These are phyloP conservation scores for Andrena haemorrhoa DNA, from an alignment of 2,888 invertebrate genomes.

Conservation along the genomic window DNA sequence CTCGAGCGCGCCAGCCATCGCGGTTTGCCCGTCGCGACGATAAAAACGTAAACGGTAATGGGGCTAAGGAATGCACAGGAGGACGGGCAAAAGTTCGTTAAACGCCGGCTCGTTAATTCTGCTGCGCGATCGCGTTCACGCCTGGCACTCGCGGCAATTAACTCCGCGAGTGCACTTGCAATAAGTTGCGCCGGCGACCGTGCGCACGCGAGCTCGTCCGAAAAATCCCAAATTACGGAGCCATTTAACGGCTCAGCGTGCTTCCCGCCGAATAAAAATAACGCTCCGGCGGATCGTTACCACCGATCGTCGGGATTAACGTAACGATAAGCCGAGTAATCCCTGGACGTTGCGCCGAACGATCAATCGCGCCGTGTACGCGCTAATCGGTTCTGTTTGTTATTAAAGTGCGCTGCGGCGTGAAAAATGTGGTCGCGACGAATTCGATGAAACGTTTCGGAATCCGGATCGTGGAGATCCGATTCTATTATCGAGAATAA, in stretches of 20 bases:
- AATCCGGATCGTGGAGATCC: not conserved
- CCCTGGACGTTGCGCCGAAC: slow-evolving; percentile 10
- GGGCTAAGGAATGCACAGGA: slow-evolving; percentile 36
- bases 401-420: not conserved
- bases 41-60: slow-evolving; percentile 49
- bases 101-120: slow-evolving; percentile 26
- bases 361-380: not conserved
- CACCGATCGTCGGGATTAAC: slow-evolving; percentile 15
- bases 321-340: slow-evolving; percentile 1
- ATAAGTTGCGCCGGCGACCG: not conserved
- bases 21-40: slow-evolving; percentile 22
- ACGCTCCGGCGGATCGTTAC: not conserved
- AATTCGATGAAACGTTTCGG: not conserved
- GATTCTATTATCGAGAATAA: slow-evolving; percentile 8
- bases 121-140: slow-evolving; percentile 12
- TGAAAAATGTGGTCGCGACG: not conserved
- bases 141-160: slow-evolving; percentile 4
- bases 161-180: slow-evolving; percentile 5
- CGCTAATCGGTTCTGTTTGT: not conserved
- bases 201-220: not conserved
- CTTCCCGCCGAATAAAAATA: not conserved
- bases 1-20: not conserved
- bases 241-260: not conserved
- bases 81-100: slow-evolving; percentile 32
- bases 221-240: not conserved